A percentile compares a stretch with the other conserved stretches of the same genome.
These are phyloP conservation scores for Cheilosia soror DNA, from an alignment of 2,888 invertebrate species.

Conservation along the genomic window DNA sequence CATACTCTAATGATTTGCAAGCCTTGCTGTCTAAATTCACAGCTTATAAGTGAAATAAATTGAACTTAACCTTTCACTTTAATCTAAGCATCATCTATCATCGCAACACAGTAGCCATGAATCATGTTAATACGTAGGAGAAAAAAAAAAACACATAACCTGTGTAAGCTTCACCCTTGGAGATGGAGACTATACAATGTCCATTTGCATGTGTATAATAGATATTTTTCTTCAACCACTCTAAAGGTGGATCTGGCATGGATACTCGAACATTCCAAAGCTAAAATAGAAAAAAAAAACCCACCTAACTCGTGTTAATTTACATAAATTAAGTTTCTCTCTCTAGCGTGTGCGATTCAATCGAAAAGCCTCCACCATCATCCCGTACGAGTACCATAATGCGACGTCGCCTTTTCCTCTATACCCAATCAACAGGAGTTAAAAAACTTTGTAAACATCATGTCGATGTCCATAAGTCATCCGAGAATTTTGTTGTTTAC, in stretches of 20 bases:
- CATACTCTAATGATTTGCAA: not conserved
- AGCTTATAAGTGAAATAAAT: conserved; percentile 15
- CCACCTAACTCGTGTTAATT: conserved; percentile 53
- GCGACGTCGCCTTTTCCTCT: conserved; percentile 27
- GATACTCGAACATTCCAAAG: conserved; percentile 32
- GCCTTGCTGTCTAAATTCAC: not conserved
- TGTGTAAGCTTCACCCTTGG: conserved; percentile 56
- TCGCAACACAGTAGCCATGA: conserved; percentile 18
- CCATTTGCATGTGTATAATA: conserved; percentile 15
- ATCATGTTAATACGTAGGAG: conserved; percentile 33
- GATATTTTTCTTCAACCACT: conserved; percentile 13
- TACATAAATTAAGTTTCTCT: conserved; percentile 70
- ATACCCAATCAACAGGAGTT: conserved; percentile 64
- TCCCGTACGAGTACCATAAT: conserved; percentile 6
- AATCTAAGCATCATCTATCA: conserved; percentile 41
- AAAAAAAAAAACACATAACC: conserved; percentile 14
- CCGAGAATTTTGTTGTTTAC: conserved; percentile 57
- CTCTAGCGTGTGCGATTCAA: not conserved
- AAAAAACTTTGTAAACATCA: conserved; percentile 67
- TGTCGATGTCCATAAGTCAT: conserved; percentile 56
- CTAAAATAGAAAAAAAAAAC: conserved; percentile 32
- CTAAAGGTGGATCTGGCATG: conserved; percentile 46
- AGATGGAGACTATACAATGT: conserved; percentile 27
- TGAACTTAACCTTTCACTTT: conserved; percentile 41
- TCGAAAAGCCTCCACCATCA: conserved; percentile 33